Percentiles rank a stretch among this genome's conserved stretches.
These are phyloP conservation scores for Dryoscopus gambensis DNA, from an alignment of 2,113 vertebrate species.

Conservation along the genomic window DNA sequence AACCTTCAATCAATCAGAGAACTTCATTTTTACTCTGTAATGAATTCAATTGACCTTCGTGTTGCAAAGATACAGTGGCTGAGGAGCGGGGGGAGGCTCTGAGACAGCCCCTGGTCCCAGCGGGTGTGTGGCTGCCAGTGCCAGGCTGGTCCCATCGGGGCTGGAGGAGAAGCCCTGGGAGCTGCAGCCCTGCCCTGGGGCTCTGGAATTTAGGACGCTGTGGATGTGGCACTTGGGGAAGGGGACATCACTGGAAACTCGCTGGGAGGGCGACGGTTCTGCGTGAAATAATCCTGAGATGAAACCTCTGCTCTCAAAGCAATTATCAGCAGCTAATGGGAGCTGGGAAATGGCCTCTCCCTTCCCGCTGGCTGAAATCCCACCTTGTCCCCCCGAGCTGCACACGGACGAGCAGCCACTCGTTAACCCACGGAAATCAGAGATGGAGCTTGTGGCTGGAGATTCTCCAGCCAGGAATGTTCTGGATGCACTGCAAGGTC, in stretches of 20 bases:
- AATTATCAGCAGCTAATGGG: conserved; percentile 47
- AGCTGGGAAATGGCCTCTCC: conserved; percentile 22
- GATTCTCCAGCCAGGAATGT: accelerated
- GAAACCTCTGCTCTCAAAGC: conserved; percentile 39
- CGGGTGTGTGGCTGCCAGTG: accelerated
- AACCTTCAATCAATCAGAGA: conserved; percentile 59
- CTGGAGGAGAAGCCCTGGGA: background rate
- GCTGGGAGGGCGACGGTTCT: accelerated
- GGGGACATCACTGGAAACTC: background rate
- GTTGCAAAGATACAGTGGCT: background rate
- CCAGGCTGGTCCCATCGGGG: background rate
- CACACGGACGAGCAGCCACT: background rate
- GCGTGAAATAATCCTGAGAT: background rate
- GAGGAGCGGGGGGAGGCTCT: background rate
- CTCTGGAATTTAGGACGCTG: background rate
- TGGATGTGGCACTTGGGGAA: background rate
- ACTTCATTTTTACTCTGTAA: conserved; percentile 50
- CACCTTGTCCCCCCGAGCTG: background rate
- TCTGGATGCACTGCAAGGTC: accelerated
- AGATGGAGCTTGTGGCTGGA: background rate
- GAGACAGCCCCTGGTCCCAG: accelerated
- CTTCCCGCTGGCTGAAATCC: background rate
- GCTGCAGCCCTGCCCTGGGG: background rate
- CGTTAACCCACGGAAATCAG: background rate
- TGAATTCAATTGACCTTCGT: conserved; percentile 54